Conservation (phyloP, 2,113 vertebrate species). For the Rhinolophus ferrumequinum region DNA sequence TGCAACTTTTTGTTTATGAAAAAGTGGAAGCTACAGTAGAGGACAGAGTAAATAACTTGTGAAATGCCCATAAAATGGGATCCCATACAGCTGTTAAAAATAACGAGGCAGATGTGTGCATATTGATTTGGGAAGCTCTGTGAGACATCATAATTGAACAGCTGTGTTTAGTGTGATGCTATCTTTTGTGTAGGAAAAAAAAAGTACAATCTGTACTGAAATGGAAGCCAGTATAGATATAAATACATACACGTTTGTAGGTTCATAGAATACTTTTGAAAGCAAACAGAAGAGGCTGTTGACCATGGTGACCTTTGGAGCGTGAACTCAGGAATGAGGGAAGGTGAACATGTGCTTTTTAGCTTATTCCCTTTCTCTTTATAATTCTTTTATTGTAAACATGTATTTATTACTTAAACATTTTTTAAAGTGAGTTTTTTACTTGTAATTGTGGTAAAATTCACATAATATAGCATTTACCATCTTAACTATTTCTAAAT, state of each 20-base stretch:
- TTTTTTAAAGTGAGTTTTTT: background rate
- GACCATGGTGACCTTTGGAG: background rate
- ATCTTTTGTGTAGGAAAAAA: background rate
- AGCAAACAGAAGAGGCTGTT: background rate
- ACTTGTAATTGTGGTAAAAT: background rate
- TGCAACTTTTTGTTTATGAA: conserved; percentile 26
- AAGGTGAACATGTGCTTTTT: background rate
- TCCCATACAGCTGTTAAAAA: background rate
- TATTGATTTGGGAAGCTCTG: background rate
- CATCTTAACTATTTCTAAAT: background rate
- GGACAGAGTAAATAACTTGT: background rate
- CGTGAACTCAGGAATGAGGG: background rate
- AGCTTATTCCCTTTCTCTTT: background rate
- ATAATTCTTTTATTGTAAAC: background rate
- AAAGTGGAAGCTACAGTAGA: background rate
- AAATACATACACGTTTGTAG: background rate
- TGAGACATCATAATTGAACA: background rate
- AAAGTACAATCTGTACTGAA: background rate
- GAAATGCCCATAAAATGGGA: background rate
- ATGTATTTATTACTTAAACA: background rate
- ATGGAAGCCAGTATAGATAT: background rate
- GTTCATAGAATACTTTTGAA: background rate
- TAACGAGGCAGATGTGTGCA: background rate
- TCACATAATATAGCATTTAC: background rate
- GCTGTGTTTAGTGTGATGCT: background rate